Evolutionary conservation across 2,797 vertebrate genomes (phyloP), one percentile per base, ranked within the genome.

Genomic region (Delichon dasypus): DNA sequence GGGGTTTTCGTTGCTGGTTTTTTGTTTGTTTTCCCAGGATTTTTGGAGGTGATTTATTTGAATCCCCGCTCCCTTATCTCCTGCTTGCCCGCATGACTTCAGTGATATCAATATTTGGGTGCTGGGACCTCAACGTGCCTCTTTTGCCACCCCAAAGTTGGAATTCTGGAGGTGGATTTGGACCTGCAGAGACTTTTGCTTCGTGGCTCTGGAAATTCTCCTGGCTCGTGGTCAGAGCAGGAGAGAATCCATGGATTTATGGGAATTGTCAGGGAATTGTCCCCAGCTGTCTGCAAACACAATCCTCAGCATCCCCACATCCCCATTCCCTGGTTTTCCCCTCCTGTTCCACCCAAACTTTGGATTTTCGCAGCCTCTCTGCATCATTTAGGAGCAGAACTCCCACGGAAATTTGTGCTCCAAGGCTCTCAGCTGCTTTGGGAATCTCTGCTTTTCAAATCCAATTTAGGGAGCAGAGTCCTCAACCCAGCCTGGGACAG

Each of bases 151-250:
- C 17, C 11, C 21, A 47, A 7, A 20, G 13, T 40, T 29, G 54
- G 22, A 57, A 32, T 50, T 44, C 51, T 0, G 34, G 6, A 16
- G 23, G 27, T 7, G 34, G 22, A 21, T 77, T 17, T 45, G 57
- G 53, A 21, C 16, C 17, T 45, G 0, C 7, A 10, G 57, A 25
- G 7, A 3, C 29, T 5, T 65, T 20, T 3, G 6, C n/a, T 58
- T 0, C 0, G 78, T 2, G 13, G 32, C 34, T 70, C 36, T 40
- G 16, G 21, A 67, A 50, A 34, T 11, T 51, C 44, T 40, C 50
- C 47, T 30, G 40, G 11, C 4, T 80, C 9, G 11, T 15, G 42
- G 5, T 3, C 42, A 42, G 57, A 47, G 18, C 58, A 53, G 42
- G 54, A 26, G n/a, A 50, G 40, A 5, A 47, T 71, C 61, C 4